Conservation (phyloP, 2,797 vertebrate species). For the Platyrinchus mystaceus region DNA sequence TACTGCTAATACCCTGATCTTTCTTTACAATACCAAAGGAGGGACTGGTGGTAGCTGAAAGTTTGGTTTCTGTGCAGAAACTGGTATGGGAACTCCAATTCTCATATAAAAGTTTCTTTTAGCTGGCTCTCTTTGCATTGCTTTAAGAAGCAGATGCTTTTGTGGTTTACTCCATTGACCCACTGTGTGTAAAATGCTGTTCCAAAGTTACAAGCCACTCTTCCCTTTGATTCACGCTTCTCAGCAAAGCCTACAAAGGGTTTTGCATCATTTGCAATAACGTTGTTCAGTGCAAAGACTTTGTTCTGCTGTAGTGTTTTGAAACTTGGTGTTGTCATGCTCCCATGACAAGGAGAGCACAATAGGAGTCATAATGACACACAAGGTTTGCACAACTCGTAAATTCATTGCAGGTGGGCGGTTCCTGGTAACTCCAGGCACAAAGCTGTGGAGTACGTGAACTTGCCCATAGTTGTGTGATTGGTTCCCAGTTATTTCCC, state of each 20-base stretch:
- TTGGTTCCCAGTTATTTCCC: background rate
- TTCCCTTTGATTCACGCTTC: background rate
- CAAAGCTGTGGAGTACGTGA: background rate
- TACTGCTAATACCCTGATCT: background rate
- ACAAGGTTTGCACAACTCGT: background rate
- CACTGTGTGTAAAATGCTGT: background rate
- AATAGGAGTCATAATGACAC: constrained; percentile 28
- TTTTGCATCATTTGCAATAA: background rate
- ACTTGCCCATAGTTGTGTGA: background rate
- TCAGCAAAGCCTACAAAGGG: background rate
- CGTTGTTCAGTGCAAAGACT: background rate
- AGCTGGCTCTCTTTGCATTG: background rate
- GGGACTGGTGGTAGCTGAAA: background rate
- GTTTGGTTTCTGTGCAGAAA: background rate
- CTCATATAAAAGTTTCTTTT: background rate
- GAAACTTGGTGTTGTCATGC: constrained; percentile 16
- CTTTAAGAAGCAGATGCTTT: background rate
- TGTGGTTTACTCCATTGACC: background rate
- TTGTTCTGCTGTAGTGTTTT: background rate
- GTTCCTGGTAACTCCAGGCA: background rate
- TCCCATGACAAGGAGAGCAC: constrained; percentile 26
- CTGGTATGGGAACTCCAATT: background rate
- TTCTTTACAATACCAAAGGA: background rate
- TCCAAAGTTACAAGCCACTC: background rate
- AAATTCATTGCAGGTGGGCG: background rate